phyloP scores from a whole-genome alignment of 2,797 vertebrate species.

The Leptoclinus maculatus region DNA sequence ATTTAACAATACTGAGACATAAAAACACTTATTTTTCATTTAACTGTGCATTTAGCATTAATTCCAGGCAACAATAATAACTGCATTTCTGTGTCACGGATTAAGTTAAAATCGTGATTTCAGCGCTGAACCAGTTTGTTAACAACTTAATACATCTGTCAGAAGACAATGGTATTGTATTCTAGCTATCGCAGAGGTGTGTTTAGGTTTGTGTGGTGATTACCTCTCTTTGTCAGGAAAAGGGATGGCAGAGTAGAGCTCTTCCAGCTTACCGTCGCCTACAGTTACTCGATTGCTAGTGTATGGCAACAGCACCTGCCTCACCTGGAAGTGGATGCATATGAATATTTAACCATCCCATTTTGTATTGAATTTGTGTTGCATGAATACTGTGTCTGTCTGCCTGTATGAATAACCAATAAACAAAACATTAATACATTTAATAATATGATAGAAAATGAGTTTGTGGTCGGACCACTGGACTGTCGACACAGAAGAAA shows the following conservation, averaged over 20 bases:
- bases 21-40: not conserved
- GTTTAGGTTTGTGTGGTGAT: not conserved
- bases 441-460: not conserved
- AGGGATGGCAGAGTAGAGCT: slow-evolving; percentile 75
- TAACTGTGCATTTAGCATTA: not conserved
- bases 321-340: slow-evolving; percentile 56
- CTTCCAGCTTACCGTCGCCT: slow-evolving; percentile 59
- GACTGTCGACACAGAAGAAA: too few species aligned
- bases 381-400: not conserved
- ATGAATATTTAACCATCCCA: not conserved
- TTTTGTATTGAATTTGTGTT: not conserved
- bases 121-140: not conserved
- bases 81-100: not conserved
- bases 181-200: not conserved
- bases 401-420: not conserved
- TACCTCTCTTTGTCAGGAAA: slow-evolving; percentile 83
- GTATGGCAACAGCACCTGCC: slow-evolving; percentile 61
- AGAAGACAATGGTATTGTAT: not conserved
- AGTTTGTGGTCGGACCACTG: too few species aligned
- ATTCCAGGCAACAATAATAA: not conserved
- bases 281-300: slow-evolving; percentile 44
- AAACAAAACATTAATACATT: not conserved
- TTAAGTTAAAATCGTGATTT: not conserved
- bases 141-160: not conserved
- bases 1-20: not conserved